A percentile compares a stretch with the other conserved stretches of the same genome.
These are phyloP conservation scores for Lutraria rhynchaena DNA, from an alignment of 1,140 invertebrate genomes.

Conservation along the genomic window DNA sequence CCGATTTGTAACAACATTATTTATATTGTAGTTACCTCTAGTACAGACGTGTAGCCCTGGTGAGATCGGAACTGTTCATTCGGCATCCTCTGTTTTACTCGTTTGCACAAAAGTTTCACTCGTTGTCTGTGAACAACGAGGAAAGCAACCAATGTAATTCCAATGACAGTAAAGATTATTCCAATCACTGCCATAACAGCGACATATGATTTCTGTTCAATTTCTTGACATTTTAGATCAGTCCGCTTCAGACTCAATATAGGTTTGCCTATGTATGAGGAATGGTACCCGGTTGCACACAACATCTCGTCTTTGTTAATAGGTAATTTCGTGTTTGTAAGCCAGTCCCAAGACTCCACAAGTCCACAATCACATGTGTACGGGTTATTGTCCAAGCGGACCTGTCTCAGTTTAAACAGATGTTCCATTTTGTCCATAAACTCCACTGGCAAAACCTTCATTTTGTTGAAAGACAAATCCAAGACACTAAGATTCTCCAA, in stretches of 20 bases:
- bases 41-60: conserved; percentile 29
- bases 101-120: conserved; percentile 2
- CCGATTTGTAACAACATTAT: no score
- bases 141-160: conserved; percentile 26
- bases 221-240: conserved; percentile 20
- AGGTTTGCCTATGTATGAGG: conserved; percentile 25
- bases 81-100: conserved; percentile 31
- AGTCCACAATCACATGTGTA: conserved; percentile 54
- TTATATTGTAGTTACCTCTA: conserved; percentile 44
- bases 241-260: not conserved
- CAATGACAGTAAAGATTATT: conserved; percentile 41
- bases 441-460: conserved; percentile 1
- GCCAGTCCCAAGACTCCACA: conserved; percentile 48
- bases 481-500: conserved; percentile 20
- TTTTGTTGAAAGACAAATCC: conserved; percentile 53
- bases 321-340: conserved; percentile 26
- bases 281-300: conserved; percentile 35
- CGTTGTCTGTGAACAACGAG: conserved; percentile 27
- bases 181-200: conserved; percentile 32
- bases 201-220: conserved; percentile 5
- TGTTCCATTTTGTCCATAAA: conserved; percentile 34
- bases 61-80: conserved; percentile 40
- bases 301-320: conserved; percentile 42
- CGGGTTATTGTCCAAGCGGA: conserved; percentile 48
- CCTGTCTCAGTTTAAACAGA: conserved; percentile 1